phyloP scores from a whole-genome alignment of 2,797 vertebrate species.

The Poecilia velifera region DNA sequence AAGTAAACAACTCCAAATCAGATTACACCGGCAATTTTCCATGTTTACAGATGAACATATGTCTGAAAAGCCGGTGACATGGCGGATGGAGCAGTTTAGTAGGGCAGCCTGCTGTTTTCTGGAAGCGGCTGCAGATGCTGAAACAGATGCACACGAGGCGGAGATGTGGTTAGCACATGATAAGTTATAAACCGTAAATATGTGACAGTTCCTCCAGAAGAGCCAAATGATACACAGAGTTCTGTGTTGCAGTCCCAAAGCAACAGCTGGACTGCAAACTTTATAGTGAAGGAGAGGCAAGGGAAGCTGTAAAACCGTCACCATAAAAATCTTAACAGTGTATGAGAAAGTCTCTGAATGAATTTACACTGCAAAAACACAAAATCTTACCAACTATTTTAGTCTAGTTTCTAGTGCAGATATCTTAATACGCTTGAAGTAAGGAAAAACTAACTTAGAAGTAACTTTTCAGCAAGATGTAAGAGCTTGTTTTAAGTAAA shows the following conservation, averaged over 20 bases:
- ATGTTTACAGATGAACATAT: conserved; percentile 74
- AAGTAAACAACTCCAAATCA: conserved; percentile 78
- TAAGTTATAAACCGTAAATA: conserved; percentile 51
- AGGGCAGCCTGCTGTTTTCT: conserved; percentile 39
- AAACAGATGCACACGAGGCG: conserved; percentile 36
- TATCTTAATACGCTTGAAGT: too few relatives aligned
- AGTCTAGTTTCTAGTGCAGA: too few relatives aligned
- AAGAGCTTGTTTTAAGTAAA: too few relatives aligned
- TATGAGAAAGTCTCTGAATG: conserved; percentile 62
- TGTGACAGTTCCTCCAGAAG: conserved; percentile 36
- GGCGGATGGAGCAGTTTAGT: conserved; percentile 30
- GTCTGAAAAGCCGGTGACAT: conserved; percentile 32
- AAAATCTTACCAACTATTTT: too few relatives aligned
- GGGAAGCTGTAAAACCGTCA: conserved; percentile 56
- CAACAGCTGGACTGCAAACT: conserved; percentile 61
- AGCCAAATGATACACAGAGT: conserved; percentile 45
- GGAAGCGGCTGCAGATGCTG: conserved; percentile 56
- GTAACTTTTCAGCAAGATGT: too few relatives aligned
- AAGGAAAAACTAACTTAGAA: too few relatives aligned
- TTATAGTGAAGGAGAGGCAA: conserved; percentile 42
- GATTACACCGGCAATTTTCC: conserved; percentile 74
- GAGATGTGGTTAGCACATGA: conserved; percentile 44
- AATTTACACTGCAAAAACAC: conserved; percentile 24
- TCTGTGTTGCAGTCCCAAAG: conserved; percentile 54
- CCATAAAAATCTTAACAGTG: conserved; percentile 58